These are phyloP conservation scores for Dione juno DNA, from an alignment of 2,888 invertebrate species.

Conservation along the genomic window DNA sequence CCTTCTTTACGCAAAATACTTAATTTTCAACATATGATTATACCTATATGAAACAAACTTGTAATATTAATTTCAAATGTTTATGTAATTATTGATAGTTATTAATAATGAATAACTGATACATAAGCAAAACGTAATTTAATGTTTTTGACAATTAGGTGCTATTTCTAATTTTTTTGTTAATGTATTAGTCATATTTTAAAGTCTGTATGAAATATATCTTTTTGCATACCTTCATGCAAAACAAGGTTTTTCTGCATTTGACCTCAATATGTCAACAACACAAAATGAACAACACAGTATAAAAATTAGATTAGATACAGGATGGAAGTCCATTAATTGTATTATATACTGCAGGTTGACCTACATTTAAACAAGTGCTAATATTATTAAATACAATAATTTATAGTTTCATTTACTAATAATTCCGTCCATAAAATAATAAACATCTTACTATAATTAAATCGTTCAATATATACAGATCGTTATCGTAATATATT, in stretches of 20 bases:
- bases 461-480: conserved; percentile 37
- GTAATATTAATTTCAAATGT: no score
- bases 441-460: conserved; percentile 30
- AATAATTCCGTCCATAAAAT: conserved; percentile 22
- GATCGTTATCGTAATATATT: conserved; percentile 60
- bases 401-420: conserved; percentile 3
- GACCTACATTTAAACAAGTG: neutral
- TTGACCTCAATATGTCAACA: neutral
- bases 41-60: no score
- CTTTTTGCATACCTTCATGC: no score
- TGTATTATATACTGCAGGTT: neutral
- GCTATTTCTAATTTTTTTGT: no score
- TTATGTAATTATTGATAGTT: no score
- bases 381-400: conserved; percentile 6
- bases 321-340: neutral
- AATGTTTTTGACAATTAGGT: no score
- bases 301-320: neutral
- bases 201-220: no score
- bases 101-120: no score
- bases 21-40: neutral
- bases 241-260: no score
- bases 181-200: no score
- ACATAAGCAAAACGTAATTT: no score
- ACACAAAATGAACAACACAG: neutral
- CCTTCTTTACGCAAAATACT: neutral